Conservation (phyloP, 2,113 vertebrate genomes). For the Philantomba maxwellii region DNA sequence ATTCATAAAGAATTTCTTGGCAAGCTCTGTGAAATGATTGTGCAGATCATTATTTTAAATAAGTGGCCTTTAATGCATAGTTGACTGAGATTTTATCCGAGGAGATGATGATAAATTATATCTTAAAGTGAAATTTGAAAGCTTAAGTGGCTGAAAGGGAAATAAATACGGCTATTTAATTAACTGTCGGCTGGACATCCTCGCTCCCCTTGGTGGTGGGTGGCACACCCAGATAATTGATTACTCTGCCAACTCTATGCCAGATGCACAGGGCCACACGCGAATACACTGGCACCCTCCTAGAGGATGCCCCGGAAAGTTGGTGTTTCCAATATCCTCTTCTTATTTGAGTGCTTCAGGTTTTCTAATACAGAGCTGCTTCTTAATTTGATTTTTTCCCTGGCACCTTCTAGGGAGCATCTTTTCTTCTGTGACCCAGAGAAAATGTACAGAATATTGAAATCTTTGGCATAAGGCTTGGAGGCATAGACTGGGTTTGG, state of each 20-base stretch:
- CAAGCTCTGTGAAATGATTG: conserved; percentile 49
- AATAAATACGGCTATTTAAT: conserved; percentile 60
- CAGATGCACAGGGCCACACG: fast-evolving
- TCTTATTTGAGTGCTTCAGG: neutral
- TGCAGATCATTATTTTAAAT: conserved; percentile 69
- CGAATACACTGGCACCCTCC: neutral
- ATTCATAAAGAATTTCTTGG: conserved; percentile 41
- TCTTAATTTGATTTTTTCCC: neutral
- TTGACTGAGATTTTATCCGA: conserved; percentile 54
- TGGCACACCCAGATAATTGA: neutral
- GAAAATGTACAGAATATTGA: neutral
- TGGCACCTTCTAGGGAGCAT: neutral
- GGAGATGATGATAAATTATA: conserved; percentile 59
- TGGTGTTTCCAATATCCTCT: neutral
- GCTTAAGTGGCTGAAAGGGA: conserved; percentile 49
- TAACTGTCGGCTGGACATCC: conserved; percentile 57
- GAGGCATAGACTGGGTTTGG: neutral
- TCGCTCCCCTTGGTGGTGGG: neutral
- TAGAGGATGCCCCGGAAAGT: neutral
- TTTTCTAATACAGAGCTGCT: neutral
- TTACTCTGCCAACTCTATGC: neutral
- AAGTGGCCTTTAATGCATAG: conserved; percentile 62
- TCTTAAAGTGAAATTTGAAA: conserved; percentile 54
- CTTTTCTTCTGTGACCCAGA: neutral
- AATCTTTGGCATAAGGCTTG: neutral